A percentile compares a stretch with the other conserved stretches of the same genome.
These are phyloP conservation scores for Phymastichus coffea DNA, from an alignment of 1,140 invertebrate genomes.

Conservation along the genomic window DNA sequence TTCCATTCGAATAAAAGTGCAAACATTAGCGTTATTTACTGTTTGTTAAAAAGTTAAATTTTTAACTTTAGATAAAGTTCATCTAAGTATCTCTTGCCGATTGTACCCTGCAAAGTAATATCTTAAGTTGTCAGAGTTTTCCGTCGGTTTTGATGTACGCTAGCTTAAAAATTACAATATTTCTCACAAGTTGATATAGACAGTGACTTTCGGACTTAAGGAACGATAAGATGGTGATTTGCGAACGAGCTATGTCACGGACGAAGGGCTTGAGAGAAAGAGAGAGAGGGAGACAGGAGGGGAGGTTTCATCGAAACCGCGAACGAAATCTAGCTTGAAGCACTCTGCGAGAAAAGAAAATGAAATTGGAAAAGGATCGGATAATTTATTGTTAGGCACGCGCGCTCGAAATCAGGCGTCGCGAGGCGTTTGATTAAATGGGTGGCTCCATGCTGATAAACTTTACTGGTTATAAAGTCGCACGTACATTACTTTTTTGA, in stretches of 20 bases:
- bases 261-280: conserved; percentile 14
- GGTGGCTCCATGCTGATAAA: too few relatives aligned
- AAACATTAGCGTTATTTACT: too few relatives aligned
- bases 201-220: conserved; percentile 16
- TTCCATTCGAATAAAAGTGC: too few relatives aligned
- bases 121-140: too few relatives aligned
- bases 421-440: neutral
- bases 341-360: conserved; percentile 3
- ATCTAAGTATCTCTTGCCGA: too few relatives aligned
- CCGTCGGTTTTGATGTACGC: too few relatives aligned
- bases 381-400: conserved; percentile 8
- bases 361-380: conserved; percentile 17
- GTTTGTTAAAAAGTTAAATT: too few relatives aligned
- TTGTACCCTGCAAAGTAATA: too few relatives aligned
- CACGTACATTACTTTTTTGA: too few relatives aligned
- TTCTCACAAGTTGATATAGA: conserved; percentile 15
- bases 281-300: too few relatives aligned
- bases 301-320: conserved; percentile 4
- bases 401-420: neutral
- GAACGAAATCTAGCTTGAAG: conserved; percentile 6
- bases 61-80: too few relatives aligned
- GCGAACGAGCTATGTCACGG: conserved; percentile 23
- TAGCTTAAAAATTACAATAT: conserved; percentile 6
- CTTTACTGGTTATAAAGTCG: too few relatives aligned
- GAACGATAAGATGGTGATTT: conserved; percentile 26